Evolutionary conservation across 2,797 vertebrate species (phyloP).

Genomic region (Diplodus puntazzo): DNA sequence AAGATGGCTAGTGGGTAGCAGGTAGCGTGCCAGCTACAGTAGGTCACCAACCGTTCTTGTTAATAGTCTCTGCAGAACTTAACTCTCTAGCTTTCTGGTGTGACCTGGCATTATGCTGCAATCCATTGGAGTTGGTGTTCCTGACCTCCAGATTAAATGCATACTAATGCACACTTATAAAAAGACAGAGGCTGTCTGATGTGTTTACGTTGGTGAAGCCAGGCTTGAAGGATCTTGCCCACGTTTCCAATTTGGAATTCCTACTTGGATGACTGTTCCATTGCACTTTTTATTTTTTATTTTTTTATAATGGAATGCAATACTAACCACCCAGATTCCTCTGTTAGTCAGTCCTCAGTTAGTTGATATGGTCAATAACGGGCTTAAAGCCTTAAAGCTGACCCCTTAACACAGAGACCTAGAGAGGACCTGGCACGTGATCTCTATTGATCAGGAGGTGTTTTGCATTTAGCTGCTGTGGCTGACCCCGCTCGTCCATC

Average conservation of each 20-base stretch:
- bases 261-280: too few species aligned
- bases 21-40: background rate
- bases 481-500: conserved; percentile 48
- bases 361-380: conserved; percentile 17
- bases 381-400: background rate
- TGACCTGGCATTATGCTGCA: background rate
- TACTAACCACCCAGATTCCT: background rate
- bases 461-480: conserved; percentile 67
- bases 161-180: too few species aligned
- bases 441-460: conserved; percentile 59
- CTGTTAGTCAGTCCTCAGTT: background rate
- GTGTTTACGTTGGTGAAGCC: too few species aligned
- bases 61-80: background rate
- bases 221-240: too few species aligned
- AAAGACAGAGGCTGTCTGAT: too few species aligned
- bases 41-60: background rate
- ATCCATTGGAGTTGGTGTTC: too few species aligned
- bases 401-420: conserved; percentile 21
- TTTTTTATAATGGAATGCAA: too few species aligned
- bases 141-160: too few species aligned
- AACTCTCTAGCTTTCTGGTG: background rate
- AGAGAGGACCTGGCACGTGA: conserved; percentile 39
- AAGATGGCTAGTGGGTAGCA: background rate
- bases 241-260: too few species aligned
- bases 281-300: too few species aligned